Conservation (phyloP, 2,113 vertebrate genomes). For the Eptatretus burgeri region DNA sequence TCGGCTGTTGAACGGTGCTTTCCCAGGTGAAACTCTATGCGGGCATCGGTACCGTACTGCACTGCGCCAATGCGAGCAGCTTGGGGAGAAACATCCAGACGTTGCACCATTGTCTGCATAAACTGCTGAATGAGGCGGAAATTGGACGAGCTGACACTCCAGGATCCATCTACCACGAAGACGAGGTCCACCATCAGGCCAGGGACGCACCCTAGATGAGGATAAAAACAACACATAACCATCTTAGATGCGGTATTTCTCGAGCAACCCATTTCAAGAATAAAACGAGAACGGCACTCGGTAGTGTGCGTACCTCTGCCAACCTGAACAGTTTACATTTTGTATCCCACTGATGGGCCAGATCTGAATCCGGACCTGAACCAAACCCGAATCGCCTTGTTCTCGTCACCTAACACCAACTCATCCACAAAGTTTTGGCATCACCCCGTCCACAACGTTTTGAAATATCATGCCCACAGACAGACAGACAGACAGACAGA, state of each 20-base stretch:
- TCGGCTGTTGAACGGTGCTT: neutral
- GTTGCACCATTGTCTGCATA: slow-evolving; percentile 15
- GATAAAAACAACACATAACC: neutral
- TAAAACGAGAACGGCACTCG: neutral
- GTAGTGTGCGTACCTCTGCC: neutral
- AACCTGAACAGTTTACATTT: neutral
- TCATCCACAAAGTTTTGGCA: no score
- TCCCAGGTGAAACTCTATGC: neutral
- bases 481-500: no score
- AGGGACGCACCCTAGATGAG: neutral
- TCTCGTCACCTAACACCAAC: no score
- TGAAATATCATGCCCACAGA: no score
- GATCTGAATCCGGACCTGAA: neutral
- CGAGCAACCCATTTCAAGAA: neutral
- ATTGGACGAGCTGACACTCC: slow-evolving; percentile 93
- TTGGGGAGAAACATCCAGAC: neutral
- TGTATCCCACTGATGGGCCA: neutral
- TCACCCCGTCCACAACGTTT: no score
- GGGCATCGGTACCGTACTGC: slow-evolving; percentile 3
- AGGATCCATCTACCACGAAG: slow-evolving; percentile 81
- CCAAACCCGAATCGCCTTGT: neutral
- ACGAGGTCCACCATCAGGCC: slow-evolving; percentile 33
- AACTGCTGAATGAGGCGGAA: slow-evolving; percentile 81
- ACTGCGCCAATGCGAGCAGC: neutral
- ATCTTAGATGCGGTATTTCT: neutral